These are phyloP conservation scores for Nycteola revayana DNA, from an alignment of 2,888 invertebrate genomes.

Conservation along the genomic window DNA sequence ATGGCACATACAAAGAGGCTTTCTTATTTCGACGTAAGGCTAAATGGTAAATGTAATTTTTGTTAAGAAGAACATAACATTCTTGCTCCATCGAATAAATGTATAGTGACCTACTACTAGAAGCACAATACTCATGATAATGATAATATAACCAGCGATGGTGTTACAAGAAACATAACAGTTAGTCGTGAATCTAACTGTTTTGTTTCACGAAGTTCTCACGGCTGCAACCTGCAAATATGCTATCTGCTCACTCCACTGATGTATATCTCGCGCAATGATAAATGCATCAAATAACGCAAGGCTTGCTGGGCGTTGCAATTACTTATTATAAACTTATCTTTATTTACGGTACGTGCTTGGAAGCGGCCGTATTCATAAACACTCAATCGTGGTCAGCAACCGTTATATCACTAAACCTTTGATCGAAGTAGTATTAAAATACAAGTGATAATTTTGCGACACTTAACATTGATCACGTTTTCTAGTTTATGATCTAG, in stretches of 20 bases:
- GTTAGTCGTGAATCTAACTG: conserved; percentile 37
- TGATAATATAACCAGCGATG: conserved; percentile 29
- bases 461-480: no score
- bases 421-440: no score
- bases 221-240: conserved; percentile 67
- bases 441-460: no score
- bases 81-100: no score
- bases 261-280: conserved; percentile 60
- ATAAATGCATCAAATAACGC: conserved; percentile 58
- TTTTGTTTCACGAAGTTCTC: conserved; percentile 75
- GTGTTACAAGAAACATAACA: conserved; percentile 38
- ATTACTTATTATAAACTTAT: conserved; percentile 23
- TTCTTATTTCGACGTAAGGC: no score
- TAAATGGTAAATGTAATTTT: no score
- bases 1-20: no score
- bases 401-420: no score
- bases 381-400: no score
- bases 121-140: conserved; percentile 6
- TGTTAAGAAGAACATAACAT: no score
- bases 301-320: conserved; percentile 17
- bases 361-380: conserved; percentile 6
- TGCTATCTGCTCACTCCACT: conserved; percentile 45
- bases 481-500: no score
- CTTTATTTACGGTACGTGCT: conserved; percentile 15
- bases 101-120: no score